These are phyloP conservation scores for Nesospiza acunhae DNA, from an alignment of 2,113 vertebrate species.

Conservation along the genomic window DNA sequence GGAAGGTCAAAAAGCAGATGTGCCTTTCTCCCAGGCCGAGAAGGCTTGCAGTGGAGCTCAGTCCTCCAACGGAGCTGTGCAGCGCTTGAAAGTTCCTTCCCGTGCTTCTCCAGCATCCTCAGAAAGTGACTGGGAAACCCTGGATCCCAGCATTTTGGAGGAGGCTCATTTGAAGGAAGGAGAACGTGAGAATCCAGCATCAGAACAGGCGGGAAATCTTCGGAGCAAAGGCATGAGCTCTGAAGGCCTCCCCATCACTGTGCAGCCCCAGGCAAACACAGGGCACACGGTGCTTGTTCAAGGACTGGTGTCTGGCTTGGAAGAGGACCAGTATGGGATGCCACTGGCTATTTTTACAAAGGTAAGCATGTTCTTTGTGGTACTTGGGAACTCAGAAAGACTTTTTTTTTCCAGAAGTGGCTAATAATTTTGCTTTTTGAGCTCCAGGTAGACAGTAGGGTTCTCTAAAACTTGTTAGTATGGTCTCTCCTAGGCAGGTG, in stretches of 20 bases:
- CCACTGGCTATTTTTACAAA: slow-evolving; percentile 94
- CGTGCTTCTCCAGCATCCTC: slow-evolving; percentile 84
- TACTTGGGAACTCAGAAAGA: neutral
- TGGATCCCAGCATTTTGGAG: slow-evolving; percentile 88
- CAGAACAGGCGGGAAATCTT: slow-evolving; percentile 59
- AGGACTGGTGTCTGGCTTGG: slow-evolving; percentile 89
- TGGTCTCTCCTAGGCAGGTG: neutral
- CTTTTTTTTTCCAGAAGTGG: neutral
- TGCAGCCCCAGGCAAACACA: slow-evolving; percentile 79
- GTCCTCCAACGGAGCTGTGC: slow-evolving; percentile 31
- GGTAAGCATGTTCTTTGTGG: slow-evolving; percentile 69
- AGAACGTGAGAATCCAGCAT: slow-evolving; percentile 8
- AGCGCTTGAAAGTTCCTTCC: slow-evolving; percentile 78
- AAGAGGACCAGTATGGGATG: slow-evolving; percentile 93
- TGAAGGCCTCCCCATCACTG: slow-evolving; percentile 82
- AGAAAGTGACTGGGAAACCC: slow-evolving; percentile 96
- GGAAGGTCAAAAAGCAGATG: neutral
- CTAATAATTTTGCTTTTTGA: neutral
- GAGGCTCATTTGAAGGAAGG: slow-evolving; percentile 71
- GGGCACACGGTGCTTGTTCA: slow-evolving; percentile 75
- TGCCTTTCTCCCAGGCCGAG: slow-evolving; percentile 20
- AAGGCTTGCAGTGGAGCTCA: slow-evolving; percentile 34
- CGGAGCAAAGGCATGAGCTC: slow-evolving; percentile 56
- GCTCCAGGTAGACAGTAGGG: neutral
- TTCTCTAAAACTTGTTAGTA: neutral